These are phyloP conservation scores for Agapetus fuscipes DNA, from an alignment of 2,888 invertebrate genomes.

Conservation along the genomic window DNA sequence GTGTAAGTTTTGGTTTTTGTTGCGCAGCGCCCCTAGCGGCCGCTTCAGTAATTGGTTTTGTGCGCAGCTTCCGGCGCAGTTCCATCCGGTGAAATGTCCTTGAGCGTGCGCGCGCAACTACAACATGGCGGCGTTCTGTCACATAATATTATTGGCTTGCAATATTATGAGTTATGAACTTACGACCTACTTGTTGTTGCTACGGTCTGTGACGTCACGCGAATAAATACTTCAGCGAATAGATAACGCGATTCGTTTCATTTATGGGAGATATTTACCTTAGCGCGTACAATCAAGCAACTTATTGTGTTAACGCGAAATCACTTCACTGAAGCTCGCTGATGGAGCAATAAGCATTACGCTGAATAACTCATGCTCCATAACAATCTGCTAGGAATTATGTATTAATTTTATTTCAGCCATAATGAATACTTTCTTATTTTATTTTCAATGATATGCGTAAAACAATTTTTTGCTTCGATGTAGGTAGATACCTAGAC, in stretches of 20 bases:
- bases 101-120: slow-evolving; percentile 5
- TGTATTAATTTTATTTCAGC: too few species aligned
- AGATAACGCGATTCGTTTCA: slow-evolving; percentile 11
- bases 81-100: slow-evolving; percentile 18
- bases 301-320: too few species aligned
- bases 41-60: slow-evolving; percentile 4
- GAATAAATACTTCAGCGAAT: slow-evolving; percentile 9
- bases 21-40: slow-evolving; percentile 16
- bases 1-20: not conserved
- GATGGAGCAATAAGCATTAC: too few species aligned
- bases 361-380: too few species aligned
- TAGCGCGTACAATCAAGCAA: too few species aligned
- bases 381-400: too few species aligned
- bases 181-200: slow-evolving; percentile 18
- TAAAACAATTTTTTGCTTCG: too few species aligned
- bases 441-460: too few species aligned
- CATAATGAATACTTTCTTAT: too few species aligned
- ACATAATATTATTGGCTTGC: too few species aligned
- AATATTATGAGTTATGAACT: slow-evolving; percentile 15
- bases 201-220: slow-evolving; percentile 16
- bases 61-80: slow-evolving; percentile 9
- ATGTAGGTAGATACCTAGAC: too few species aligned
- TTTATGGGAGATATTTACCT: not conserved
- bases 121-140: slow-evolving; percentile 2
- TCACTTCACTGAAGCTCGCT: too few species aligned